Evolutionary conservation across 2,888 invertebrate species (phyloP), one percentile per base, ranked within the genome.

Genomic region (Cetonia aurata): DNA sequence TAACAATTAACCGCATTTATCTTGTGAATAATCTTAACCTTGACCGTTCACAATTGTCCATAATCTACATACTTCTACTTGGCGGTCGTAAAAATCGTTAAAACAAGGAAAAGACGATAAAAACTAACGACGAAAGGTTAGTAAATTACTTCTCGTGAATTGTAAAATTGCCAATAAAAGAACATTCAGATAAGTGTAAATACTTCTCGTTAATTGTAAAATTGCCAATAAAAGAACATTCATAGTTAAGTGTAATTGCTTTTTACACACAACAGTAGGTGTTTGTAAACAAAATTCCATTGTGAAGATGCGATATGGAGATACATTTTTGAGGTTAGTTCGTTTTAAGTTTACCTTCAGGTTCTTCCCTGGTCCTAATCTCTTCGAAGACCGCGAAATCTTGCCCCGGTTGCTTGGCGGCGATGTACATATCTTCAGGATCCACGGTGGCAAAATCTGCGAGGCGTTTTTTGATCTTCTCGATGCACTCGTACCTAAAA

Each of bases 371-470:
- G 3, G 93, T 93, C 67, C 93, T 88, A 74, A 94, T 92, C 83
- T 93, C 93, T 74, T 92, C 91, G 79, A 93, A 89, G 4, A 95
- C 87, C 0, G 91, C 90, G 80, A 92, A 92, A 83, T 94, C 91
- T 82, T 92, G 89, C 80, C 93, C 89, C 19, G 89, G 89, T 65
- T 89, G 86, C 75, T 91, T 91, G 52, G 90, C 88, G 0, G 94
- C 95, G 52, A 96, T 89, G 82, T 95, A 96, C 89, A 95, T 93
- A 79, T 95, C 95, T 79, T 95, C 95, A 2, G 96, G 94, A 80
- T 96, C 95, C 1, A 93, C 91, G 6, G 92, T 91, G 31, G 93
- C 90, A 69, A 96, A 88, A 82, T 96, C 96, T 0, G 95, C 96
- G 79, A 91, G 89, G 25, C 92, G 89, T 75, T 90, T 88, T 73